phyloP scores from a whole-genome alignment of 2,888 invertebrate genomes.

The Patella depressa region DNA sequence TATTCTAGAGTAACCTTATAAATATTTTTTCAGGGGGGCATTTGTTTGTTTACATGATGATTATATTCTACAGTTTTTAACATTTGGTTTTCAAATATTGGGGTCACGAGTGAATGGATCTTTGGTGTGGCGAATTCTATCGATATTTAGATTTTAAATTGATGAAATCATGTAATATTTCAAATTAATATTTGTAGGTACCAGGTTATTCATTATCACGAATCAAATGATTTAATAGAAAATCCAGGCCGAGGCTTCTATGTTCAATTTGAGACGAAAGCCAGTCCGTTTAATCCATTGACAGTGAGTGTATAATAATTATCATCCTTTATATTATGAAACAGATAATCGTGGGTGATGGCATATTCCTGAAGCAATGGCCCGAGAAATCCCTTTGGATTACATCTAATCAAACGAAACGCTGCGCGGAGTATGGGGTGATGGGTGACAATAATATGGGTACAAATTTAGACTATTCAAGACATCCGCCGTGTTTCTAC shows the following conservation, averaged over 20 bases:
- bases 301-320: not conserved
- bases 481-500: not conserved
- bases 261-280: slow-evolving; percentile 7
- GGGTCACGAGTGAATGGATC: too few relatives aligned
- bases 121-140: too few relatives aligned
- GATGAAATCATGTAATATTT: too few relatives aligned
- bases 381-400: too few relatives aligned
- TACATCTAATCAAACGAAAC: too few relatives aligned
- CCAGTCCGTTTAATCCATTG: slow-evolving; percentile 14
- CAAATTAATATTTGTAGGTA: slow-evolving; percentile 4
- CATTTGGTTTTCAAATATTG: too few relatives aligned
- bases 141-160: too few relatives aligned
- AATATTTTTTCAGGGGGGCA: too few relatives aligned
- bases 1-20: too few relatives aligned
- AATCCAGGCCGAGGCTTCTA: slow-evolving; percentile 18
- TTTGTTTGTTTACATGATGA: too few relatives aligned
- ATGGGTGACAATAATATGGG: not conserved
- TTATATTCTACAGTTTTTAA: too few relatives aligned
- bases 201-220: not conserved
- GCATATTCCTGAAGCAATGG: too few relatives aligned
- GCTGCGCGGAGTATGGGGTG: not conserved
- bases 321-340: not conserved
- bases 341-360: not conserved
- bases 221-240: slow-evolving; percentile 3
- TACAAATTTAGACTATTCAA: not conserved